Percentiles rank a stretch among this genome's conserved stretches.
Evolutionary conservation across 2,888 invertebrate species (phyloP).

Genomic region (Chrysotoxum bicinctum): DNA sequence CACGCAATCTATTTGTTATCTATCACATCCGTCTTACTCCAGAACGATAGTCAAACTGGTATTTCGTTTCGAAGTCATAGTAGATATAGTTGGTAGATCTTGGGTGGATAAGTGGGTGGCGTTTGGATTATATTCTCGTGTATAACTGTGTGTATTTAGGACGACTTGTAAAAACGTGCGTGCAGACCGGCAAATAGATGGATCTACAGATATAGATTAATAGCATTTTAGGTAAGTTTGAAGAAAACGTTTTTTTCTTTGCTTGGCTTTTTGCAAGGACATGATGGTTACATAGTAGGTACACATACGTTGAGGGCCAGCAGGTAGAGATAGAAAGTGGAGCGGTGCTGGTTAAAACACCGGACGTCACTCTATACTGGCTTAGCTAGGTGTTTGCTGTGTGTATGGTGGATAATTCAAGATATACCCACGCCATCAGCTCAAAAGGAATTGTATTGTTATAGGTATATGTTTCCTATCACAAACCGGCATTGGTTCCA

Average conservation of each 20-base stretch:
- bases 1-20: slow-evolving; percentile 76
- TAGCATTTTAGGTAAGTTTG: slow-evolving; percentile 68
- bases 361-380: slow-evolving; percentile 61
- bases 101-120: slow-evolving; percentile 53
- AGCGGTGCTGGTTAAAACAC: slow-evolving; percentile 47
- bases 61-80: slow-evolving; percentile 53
- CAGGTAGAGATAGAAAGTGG: slow-evolving; percentile 4
- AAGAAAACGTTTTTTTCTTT: slow-evolving; percentile 38
- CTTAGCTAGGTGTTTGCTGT: slow-evolving; percentile 18
- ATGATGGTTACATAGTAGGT: slow-evolving; percentile 32
- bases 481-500: not conserved
- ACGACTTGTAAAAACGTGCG: slow-evolving; percentile 71
- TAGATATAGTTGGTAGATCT: slow-evolving; percentile 68
- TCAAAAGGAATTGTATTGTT: slow-evolving; percentile 50
- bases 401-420: slow-evolving; percentile 35
- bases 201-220: slow-evolving; percentile 73
- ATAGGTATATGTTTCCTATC: slow-evolving; percentile 39
- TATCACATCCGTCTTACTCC: slow-evolving; percentile 74
- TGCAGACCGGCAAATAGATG: slow-evolving; percentile 73
- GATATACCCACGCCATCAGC: slow-evolving; percentile 18
- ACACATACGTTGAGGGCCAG: not conserved
- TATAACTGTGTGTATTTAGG: slow-evolving; percentile 60
- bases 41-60: slow-evolving; percentile 62
- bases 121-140: slow-evolving; percentile 29
- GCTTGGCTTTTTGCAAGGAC: slow-evolving; percentile 29